Conservation (phyloP, 1,140 invertebrate species). For the Pararge aegeria region DNA sequence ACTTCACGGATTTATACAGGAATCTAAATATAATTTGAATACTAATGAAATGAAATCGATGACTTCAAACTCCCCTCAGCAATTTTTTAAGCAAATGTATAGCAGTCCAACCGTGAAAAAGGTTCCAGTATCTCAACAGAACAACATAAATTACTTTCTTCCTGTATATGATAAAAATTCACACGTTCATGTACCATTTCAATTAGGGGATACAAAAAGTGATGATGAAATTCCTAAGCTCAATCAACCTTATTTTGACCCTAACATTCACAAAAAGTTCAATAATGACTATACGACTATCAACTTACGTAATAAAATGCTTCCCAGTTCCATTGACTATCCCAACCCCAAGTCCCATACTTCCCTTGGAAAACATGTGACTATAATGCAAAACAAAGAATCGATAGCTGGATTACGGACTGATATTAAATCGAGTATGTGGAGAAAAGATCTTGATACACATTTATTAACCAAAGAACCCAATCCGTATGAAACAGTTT, state of each 20-base stretch:
- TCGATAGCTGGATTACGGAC: conserved; percentile 31
- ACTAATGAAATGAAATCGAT: conserved; percentile 16
- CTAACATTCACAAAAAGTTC: conserved; percentile 16
- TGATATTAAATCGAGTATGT: conserved; percentile 31
- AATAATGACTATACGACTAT: background rate
- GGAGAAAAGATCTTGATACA: conserved; percentile 34
- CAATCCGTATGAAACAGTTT: conserved; percentile 61
- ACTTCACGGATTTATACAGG: conserved; percentile 36
- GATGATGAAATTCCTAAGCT: conserved; percentile 5
- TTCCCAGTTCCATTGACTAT: background rate
- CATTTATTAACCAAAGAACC: conserved; percentile 53
- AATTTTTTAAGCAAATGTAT: conserved; percentile 38
- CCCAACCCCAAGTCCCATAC: conserved; percentile 10
- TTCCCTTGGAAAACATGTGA: conserved; percentile 26
- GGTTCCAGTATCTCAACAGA: conserved; percentile 44
- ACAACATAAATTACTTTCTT: conserved; percentile 47
- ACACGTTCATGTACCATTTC: conserved; percentile 1
- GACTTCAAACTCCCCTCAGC: conserved; percentile 29
- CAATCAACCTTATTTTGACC: conserved; percentile 35
- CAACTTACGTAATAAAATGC: background rate
- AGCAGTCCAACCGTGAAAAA: conserved; percentile 37
- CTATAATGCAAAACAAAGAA: conserved; percentile 46
- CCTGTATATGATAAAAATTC: conserved; percentile 38
- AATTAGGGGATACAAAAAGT: conserved; percentile 15
- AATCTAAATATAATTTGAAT: conserved; percentile 4